phyloP scores from a whole-genome alignment of 2,888 invertebrate species.

The Hydriomena furcata region DNA sequence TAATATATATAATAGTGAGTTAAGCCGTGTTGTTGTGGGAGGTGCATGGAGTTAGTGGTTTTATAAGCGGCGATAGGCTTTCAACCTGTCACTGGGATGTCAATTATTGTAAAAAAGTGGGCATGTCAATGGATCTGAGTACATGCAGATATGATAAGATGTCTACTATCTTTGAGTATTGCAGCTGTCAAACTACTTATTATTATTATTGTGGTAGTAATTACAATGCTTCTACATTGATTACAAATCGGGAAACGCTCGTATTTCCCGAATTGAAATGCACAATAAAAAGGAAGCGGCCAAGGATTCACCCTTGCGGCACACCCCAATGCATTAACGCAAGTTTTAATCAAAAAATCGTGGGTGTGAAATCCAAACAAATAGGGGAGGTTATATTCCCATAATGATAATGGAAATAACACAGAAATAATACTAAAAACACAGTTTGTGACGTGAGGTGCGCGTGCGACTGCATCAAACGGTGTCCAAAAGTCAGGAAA shows the following conservation, averaged over 20 bases:
- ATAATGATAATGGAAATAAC: conserved; percentile 79
- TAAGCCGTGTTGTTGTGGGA: too few species aligned
- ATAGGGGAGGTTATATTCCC: conserved; percentile 74
- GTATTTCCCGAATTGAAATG: conserved; percentile 26
- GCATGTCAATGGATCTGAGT: too few species aligned
- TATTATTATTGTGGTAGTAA: not conserved
- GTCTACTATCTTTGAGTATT: too few species aligned
- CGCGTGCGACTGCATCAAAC: conserved; percentile 66
- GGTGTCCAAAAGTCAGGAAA: conserved; percentile 58
- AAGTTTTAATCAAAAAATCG: conserved; percentile 77
- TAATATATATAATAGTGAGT: too few species aligned
- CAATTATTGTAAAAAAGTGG: too few species aligned
- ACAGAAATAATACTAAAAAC: conserved; percentile 64
- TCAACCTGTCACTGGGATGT: too few species aligned
- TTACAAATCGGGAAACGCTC: conserved; percentile 33
- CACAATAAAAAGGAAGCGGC: conserved; percentile 59
- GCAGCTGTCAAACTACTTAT: too few species aligned
- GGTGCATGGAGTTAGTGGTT: too few species aligned
- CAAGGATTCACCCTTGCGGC: conserved; percentile 70
- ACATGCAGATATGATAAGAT: too few species aligned
- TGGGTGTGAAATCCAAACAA: conserved; percentile 80
- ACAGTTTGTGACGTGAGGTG: conserved; percentile 55
- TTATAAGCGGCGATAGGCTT: too few species aligned
- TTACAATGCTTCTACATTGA: conserved; percentile 30
- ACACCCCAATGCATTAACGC: conserved; percentile 67